Evolutionary conservation across 2,113 vertebrate genomes (phyloP).

Genomic region (Lasiurus cinereus): DNA sequence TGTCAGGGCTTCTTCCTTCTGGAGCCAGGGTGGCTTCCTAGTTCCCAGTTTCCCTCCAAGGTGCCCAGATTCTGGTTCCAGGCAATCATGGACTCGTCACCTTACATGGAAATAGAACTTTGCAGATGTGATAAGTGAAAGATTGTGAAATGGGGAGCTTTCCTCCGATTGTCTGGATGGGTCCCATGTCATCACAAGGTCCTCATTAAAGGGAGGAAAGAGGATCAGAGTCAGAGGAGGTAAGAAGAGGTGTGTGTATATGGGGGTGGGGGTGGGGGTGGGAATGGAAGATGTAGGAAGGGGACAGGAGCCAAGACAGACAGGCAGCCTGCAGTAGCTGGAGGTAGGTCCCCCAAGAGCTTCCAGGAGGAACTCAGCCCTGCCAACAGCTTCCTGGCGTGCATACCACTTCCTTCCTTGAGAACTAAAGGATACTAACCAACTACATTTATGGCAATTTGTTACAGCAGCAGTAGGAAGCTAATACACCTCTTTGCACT

Average conservation of each 20-base stretch:
- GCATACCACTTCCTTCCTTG: background rate
- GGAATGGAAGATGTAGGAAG: background rate
- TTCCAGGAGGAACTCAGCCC: background rate
- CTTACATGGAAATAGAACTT: background rate
- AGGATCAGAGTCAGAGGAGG: background rate
- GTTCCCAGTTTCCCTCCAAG: background rate
- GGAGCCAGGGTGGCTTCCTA: background rate
- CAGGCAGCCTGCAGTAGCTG: background rate
- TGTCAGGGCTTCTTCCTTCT: no score
- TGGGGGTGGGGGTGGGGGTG: background rate
- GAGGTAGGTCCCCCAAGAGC: no score
- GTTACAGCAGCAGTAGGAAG: background rate
- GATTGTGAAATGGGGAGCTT: background rate
- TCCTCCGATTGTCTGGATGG: background rate
- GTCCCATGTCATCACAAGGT: background rate
- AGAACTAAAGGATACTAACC: background rate
- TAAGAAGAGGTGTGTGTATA: no score
- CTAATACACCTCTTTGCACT: accelerated
- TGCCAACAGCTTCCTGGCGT: background rate
- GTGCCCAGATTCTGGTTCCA: background rate
- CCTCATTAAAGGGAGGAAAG: background rate
- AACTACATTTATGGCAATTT: accelerated
- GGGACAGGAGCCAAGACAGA: accelerated
- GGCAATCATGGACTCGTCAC: background rate
- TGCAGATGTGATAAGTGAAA: background rate